These are phyloP conservation scores for Scalopus aquaticus DNA, from an alignment of 2,113 vertebrate species.

Conservation along the genomic window DNA sequence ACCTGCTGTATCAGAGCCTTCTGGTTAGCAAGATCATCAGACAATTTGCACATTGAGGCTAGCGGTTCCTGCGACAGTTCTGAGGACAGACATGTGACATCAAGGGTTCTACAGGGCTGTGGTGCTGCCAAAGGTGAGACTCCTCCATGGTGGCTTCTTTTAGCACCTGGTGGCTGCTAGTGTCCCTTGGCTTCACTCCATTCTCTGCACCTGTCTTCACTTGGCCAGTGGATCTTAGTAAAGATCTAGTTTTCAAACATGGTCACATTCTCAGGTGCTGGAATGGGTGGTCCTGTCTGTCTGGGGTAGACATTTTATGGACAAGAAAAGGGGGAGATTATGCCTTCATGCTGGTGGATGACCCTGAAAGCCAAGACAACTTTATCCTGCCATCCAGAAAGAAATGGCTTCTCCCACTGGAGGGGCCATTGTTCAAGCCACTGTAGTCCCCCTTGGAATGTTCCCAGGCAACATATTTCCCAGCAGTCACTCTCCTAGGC, in stretches of 20 bases:
- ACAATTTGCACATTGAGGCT: neutral
- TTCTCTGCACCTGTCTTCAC: neutral
- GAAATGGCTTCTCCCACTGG: neutral
- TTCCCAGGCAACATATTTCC: neutral
- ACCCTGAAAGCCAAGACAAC: neutral
- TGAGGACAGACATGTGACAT: neutral
- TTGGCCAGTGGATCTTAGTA: neutral
- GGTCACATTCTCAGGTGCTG: neutral
- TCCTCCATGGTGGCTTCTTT: neutral
- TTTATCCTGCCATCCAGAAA: neutral
- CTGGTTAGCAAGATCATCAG: neutral
- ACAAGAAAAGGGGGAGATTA: neutral
- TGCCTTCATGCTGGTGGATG: neutral
- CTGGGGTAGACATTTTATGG: neutral
- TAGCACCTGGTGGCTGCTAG: neutral
- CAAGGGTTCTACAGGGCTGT: neutral
- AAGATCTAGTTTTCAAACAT: slow-evolving; percentile 9
- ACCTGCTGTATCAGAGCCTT: neutral
- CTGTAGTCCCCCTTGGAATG: neutral
- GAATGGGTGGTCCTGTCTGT: neutral
- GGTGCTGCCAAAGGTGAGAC: neutral
- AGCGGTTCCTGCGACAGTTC: neutral
- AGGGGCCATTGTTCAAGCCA: neutral
- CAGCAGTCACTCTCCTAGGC: neutral
- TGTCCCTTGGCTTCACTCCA: neutral